Evolutionary conservation across 35 echinoderm and acorn worm genomes (phyloP).

Genomic region (Eucidaris tribuloides): DNA sequence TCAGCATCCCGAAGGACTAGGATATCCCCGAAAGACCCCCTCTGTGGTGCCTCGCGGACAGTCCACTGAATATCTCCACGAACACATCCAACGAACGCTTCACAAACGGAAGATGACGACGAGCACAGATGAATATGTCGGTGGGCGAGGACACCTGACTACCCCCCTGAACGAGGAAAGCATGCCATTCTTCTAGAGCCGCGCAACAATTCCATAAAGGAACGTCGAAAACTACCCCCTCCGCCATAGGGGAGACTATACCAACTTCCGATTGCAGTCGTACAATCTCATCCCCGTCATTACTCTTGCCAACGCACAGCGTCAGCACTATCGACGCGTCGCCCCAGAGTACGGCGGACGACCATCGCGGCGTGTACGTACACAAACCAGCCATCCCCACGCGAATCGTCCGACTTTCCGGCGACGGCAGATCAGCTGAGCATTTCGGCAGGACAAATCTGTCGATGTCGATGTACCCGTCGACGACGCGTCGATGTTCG

Average conservation of each 20-base stretch:
- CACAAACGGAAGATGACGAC: conserved; percentile 45
- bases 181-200: conserved; percentile 42
- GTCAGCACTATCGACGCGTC: conserved; percentile 48
- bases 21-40: conserved; percentile 48
- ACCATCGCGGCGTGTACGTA: not conserved
- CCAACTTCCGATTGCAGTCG: conserved; percentile 11
- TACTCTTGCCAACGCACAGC: conserved; percentile 81
- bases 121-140: conserved; percentile 85
- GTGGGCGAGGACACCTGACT: conserved; percentile 89
- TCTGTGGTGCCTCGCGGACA: conserved; percentile 42
- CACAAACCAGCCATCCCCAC: not conserved
- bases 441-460: conserved; percentile 87
- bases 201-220: conserved; percentile 57
- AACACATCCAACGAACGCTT: conserved; percentile 58
- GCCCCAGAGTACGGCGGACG: conserved; percentile 40
- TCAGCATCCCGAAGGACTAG: conserved; percentile 51
- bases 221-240: conserved; percentile 67
- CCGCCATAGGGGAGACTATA: not conserved
- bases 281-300: conserved; percentile 72
- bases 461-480: conserved; percentile 76
- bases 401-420: too few relatives aligned
- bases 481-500: conserved; percentile 79
- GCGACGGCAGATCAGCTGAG: conserved; percentile 31
- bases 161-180: conserved; percentile 67
- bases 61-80: conserved; percentile 59